Evolutionary conservation across 2,888 invertebrate genomes (phyloP), one percentile per base, ranked within the genome.

Genomic region (Drosophila falleni): DNA sequence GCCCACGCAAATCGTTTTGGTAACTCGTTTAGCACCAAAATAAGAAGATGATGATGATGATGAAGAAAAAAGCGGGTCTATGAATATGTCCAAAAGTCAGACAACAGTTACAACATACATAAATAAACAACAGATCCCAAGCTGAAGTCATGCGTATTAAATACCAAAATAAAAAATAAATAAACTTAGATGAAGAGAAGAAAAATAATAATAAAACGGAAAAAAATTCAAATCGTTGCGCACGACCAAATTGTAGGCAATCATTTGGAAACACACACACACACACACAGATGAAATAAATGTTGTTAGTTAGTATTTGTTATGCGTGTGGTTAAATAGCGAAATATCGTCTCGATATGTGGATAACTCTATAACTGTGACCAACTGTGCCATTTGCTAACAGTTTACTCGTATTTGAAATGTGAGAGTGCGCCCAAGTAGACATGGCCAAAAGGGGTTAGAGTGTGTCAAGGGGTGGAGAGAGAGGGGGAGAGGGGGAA

Each of bases 191-290:
- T 54, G 39, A 35, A 31, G 26, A 53, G 50, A 54, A 64, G 46
- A 63, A 41, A 67, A 71, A 54, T 53, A 49, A 55, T 54, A 71
- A 70, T 69, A 65, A 67, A 63, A 59, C 60, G 46, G 29, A 49
- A 49, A 63, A 67, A 78, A 71, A 72, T 72, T 66, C 60, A 81
- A 84, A 84, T 81, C 87, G 80, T 80, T 81, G 78, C 87, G 82
- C 87, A 84, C 85, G 87, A 83, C 80, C 71, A 85, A 84, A 84
- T 84, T 81, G 87, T 81, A 84, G 85, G 75, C 85, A 84, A 84
- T 84, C 82, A 81, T 71, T 84, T 80, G 87, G 80, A 87, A 84
- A 84, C 59, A 70, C 51, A 81, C 58, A 74, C 55, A 64, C 46
- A 23, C 23, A 23, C 23, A 23, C 54, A 62, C 41, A 65, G 15